Percentiles rank a stretch among this genome's conserved stretches.
phyloP scores from a whole-genome alignment of 2,797 vertebrate genomes.

The Myotis pilosus region DNA sequence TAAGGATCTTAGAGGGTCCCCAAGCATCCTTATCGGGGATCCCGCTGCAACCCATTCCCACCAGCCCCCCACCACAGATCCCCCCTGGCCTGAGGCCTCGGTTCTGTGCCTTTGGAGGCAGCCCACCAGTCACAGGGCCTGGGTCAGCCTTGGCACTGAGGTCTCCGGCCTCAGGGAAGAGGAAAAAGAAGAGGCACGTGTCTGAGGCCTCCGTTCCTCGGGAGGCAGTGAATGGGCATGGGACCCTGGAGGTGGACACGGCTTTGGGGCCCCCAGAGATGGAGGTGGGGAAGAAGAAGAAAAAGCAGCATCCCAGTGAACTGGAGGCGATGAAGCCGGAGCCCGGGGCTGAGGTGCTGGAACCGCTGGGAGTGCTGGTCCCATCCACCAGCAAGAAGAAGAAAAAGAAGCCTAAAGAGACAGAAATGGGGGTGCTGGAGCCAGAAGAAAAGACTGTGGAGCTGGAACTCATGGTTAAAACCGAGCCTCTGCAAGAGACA shows the following conservation, averaged over 20 bases:
- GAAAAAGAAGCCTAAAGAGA: slow-evolving; percentile 18
- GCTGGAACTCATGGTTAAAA: not conserved
- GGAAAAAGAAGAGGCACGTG: slow-evolving; percentile 51
- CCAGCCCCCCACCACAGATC: slow-evolving; percentile 82
- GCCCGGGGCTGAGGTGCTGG: accelerated
- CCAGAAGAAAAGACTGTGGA: not conserved
- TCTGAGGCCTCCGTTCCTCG: not conserved
- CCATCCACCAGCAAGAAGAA: not conserved
- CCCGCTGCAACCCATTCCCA: slow-evolving; percentile 80
- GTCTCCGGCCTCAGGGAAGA: slow-evolving; percentile 54
- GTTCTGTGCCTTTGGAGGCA: slow-evolving; percentile 89
- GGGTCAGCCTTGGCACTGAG: not conserved
- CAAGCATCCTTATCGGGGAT: slow-evolving; percentile 68
- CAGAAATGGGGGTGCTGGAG: not conserved
- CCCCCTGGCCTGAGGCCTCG: slow-evolving; percentile 87
- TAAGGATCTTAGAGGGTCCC: slow-evolving; percentile 86
- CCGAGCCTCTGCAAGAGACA: not conserved
- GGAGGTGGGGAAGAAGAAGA: slow-evolving; percentile 72
- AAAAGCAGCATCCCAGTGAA: not conserved
- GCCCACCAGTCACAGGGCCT: slow-evolving; percentile 58
- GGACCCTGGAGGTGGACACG: not conserved
- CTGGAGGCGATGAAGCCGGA: not conserved
- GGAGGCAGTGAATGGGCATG: slow-evolving; percentile 18
- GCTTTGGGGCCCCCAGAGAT: not conserved
- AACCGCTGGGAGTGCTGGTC: not conserved